Conservation (phyloP, 2,888 invertebrate species). For the Eurytoma adleriae region DNA sequence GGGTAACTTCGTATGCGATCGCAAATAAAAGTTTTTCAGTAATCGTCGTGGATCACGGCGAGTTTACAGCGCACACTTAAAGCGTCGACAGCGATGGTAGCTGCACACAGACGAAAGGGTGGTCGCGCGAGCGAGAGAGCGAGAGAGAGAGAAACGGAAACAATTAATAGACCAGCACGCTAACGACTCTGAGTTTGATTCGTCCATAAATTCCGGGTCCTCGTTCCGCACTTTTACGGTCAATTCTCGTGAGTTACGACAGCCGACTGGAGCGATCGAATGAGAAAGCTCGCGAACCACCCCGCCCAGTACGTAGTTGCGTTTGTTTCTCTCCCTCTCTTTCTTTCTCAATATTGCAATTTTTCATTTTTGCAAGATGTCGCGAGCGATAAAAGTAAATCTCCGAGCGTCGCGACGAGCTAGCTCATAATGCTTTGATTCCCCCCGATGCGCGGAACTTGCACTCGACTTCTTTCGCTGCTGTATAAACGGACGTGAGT, state of each 20-base stretch:
- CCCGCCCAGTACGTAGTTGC: background rate
- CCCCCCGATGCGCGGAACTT: background rate
- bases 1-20: constrained; percentile 17
- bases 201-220: constrained; percentile 65
- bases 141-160: constrained; percentile 53
- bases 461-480: background rate
- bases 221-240: constrained; percentile 66
- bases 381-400: constrained; percentile 40
- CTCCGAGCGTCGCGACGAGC: background rate
- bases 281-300: constrained; percentile 12
- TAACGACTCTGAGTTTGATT: constrained; percentile 69
- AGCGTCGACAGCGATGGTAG: constrained; percentile 56
- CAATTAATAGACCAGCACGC: constrained; percentile 67
- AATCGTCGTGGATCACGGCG: constrained; percentile 51
- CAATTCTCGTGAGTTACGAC: constrained; percentile 61
- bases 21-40: constrained; percentile 48
- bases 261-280: constrained; percentile 20
- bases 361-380: constrained; percentile 52
- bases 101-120: too few relatives aligned
- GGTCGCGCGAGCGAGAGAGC: too few relatives aligned
- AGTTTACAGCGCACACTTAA: constrained; percentile 63
- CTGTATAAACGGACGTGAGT: constrained; percentile 4
- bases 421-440: constrained; percentile 32
- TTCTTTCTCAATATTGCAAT: constrained; percentile 33
- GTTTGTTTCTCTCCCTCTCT: constrained; percentile 28